A percentile compares a stretch with the other conserved stretches of the same genome.
Evolutionary conservation across 35 echinoderm and acorn worm species (phyloP).

Genomic region (Apostichopus japonicus): DNA sequence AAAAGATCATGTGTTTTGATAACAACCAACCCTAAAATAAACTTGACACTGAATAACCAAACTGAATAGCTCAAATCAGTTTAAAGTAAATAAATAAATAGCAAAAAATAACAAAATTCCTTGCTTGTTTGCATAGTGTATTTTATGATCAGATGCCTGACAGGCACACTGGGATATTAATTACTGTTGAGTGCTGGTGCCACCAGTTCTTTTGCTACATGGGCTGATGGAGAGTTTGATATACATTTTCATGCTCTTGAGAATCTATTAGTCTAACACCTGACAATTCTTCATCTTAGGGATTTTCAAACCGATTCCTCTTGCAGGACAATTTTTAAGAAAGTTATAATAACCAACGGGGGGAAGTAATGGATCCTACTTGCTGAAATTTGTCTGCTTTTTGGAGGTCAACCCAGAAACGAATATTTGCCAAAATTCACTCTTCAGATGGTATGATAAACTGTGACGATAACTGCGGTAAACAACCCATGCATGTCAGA

Average conservation of each 20-base stretch:
- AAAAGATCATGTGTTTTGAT: slow-evolving; percentile 35
- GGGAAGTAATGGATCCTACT: background rate
- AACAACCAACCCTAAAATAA: slow-evolving; percentile 1
- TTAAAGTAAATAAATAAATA: no score
- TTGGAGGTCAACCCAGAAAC: background rate
- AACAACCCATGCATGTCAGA: slow-evolving; percentile 4
- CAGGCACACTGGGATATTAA: slow-evolving; percentile 16
- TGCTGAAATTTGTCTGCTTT: background rate
- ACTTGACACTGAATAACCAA: background rate
- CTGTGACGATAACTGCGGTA: slow-evolving; percentile 3
- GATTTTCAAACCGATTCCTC: background rate
- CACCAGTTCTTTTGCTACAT: background rate
- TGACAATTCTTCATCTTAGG: background rate
- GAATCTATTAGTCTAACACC: slow-evolving; percentile 2
- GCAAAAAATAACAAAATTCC: background rate
- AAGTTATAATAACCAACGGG: background rate
- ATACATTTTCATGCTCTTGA: background rate
- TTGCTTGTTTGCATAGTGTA: slow-evolving; percentile 5
- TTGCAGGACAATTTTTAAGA: background rate
- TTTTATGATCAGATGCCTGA: slow-evolving; percentile 7
- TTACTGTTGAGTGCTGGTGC: slow-evolving; percentile 30
- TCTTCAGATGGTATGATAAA: background rate
- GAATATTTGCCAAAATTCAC: background rate
- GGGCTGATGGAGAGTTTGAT: background rate
- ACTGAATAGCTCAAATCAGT: background rate